A percentile compares a stretch with the other conserved stretches of the same genome.
Conservation (phyloP, 2,113 vertebrate genomes). For the Tonatia bakeri region DNA sequence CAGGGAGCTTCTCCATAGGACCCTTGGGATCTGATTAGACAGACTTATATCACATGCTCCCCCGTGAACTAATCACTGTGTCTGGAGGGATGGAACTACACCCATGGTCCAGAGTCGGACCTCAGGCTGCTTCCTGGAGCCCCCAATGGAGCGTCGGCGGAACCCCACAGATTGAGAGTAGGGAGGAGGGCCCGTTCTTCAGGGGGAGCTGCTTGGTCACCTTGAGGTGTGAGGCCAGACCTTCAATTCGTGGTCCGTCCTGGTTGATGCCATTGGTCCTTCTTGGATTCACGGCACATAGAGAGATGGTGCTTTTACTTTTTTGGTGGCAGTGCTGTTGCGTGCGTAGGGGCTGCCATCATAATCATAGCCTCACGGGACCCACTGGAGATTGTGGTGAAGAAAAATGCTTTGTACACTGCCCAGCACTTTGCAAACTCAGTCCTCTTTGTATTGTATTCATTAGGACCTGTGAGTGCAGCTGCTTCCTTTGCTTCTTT, state of each 20-base stretch:
- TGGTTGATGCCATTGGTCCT: neutral
- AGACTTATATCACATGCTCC: no score
- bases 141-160: neutral
- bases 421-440: neutral
- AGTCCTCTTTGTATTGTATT: neutral
- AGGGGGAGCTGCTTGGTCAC: neutral
- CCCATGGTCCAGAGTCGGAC: neutral
- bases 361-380: neutral
- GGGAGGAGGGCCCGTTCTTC: neutral
- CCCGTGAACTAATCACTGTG: neutral
- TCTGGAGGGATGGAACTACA: neutral
- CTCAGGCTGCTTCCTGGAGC: neutral
- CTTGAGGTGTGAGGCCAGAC: neutral
- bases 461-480: neutral
- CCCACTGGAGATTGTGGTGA: rapidly evolving
- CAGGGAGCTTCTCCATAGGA: neutral
- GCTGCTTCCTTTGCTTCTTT: neutral
- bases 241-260: neutral
- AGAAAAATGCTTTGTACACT: neutral
- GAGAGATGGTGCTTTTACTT: neutral
- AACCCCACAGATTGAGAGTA: neutral
- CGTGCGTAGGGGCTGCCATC: neutral
- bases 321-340: rapidly evolving
- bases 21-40: neutral
- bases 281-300: neutral